These are phyloP conservation scores for Axinella damicornis DNA, from an alignment of 37 sponge, comb jelly and placozoan genomes.

Conservation along the genomic window DNA sequence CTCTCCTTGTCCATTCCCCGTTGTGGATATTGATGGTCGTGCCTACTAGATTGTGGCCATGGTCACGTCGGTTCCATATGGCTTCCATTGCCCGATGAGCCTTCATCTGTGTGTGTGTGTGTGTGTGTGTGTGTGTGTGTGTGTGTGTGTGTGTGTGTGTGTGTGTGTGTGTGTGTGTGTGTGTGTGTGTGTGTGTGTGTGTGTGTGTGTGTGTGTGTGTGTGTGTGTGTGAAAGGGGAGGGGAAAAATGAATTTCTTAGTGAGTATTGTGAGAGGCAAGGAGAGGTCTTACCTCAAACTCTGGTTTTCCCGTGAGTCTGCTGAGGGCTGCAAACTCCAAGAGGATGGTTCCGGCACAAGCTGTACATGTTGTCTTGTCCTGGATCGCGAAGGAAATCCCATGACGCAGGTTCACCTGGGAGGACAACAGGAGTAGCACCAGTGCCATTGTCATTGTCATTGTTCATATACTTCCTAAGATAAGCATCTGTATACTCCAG, in stretches of 20 bases:
- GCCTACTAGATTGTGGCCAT: slow-evolving; percentile 81
- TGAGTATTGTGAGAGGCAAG: neutral
- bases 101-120: slow-evolving; percentile 43
- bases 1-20: slow-evolving; percentile 94
- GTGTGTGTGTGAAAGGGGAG: too few relatives aligned
- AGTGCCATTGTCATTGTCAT: too few relatives aligned
- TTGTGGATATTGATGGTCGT: slow-evolving; percentile 87
- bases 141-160: too few relatives aligned
- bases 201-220: too few relatives aligned
- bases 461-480: too few relatives aligned
- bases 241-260: neutral
- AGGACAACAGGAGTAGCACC: neutral
- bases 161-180: neutral
- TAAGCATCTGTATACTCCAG: too few relatives aligned
- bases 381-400: slow-evolving; percentile 44
- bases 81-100: slow-evolving; percentile 86
- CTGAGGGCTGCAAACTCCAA: slow-evolving; percentile 98
- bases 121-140: slow-evolving; percentile 25
- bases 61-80: slow-evolving; percentile 80
- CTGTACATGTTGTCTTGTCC: slow-evolving; percentile 89
- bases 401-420: slow-evolving; percentile 77
- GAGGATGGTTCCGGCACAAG: slow-evolving; percentile 95
- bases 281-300: slow-evolving; percentile 52
- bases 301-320: slow-evolving; percentile 80
- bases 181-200: too few relatives aligned